Conservation (phyloP, 1,140 invertebrate genomes). For the Vollenhovia emeryi region DNA sequence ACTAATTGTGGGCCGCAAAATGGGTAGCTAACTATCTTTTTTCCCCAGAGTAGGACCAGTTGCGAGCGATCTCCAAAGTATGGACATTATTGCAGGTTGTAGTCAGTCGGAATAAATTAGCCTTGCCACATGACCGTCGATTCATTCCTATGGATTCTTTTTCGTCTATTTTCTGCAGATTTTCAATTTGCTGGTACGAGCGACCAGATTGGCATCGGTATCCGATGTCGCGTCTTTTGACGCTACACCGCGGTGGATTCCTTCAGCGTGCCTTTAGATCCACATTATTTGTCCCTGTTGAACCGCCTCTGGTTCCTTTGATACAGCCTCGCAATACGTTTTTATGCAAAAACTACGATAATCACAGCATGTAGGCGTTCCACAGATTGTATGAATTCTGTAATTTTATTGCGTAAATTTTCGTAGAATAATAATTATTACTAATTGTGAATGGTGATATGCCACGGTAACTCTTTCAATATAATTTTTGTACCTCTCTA, state of each 20-base stretch:
- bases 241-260: slow-evolving; percentile 64
- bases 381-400: neutral
- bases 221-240: slow-evolving; percentile 68
- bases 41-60: too few species aligned
- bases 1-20: too few species aligned
- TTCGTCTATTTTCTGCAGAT: slow-evolving; percentile 40
- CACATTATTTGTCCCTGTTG: slow-evolving; percentile 6
- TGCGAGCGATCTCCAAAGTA: neutral
- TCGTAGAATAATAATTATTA: neutral
- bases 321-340: neutral
- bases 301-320: neutral
- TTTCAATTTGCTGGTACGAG: slow-evolving; percentile 70
- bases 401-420: neutral
- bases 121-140: neutral
- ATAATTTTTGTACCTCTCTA: neutral
- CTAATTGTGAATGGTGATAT: neutral
- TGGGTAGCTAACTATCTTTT: too few species aligned
- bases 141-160: neutral
- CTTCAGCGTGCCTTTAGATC: slow-evolving; percentile 56
- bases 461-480: neutral
- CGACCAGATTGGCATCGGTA: slow-evolving; percentile 66
- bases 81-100: neutral
- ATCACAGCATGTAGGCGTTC: neutral
- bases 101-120: neutral
- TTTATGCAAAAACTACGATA: neutral